Evolutionary conservation across 2,113 vertebrate genomes (phyloP), one percentile per base, ranked within the genome.

Genomic region (Gobiocypris rarus): DNA sequence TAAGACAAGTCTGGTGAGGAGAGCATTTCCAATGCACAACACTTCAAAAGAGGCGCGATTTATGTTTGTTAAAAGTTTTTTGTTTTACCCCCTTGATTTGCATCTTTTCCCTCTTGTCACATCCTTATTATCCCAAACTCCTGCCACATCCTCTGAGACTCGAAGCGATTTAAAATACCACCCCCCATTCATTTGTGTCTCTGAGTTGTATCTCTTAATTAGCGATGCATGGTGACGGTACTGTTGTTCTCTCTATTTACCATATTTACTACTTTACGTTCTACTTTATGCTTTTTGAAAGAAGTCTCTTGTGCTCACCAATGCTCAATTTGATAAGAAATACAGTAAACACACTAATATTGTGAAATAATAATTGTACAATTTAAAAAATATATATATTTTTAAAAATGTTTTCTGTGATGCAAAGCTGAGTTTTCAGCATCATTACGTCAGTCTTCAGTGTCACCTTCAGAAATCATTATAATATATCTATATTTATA

Each of bases 1-100:
- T 89, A 87, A 89, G 88, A 89, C 87, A 87, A 87, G 83, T 87
- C 89, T 89, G 87, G 84, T 80, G 86, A 88, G 52, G 81, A 79
- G 43, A 69, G 69, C 84, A 79, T 31, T 81, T 81, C 1, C 1
- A 28, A 65, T 24, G 58, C 34, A 78, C 58, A 38, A 69, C 67
- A 54, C 81, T 69, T 78, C 43, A 63, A 34, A 26, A 59, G 69
- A 54, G 50, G 75, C 11, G n/a, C 24, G 9, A 75, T 75, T 85
- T 79, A 73, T 59, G 67, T 70, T 71, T 80, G 65, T 77, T 61
- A 80, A 65, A 67, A 45, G 48, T 67, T 65, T 70, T 73, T 73
- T 73, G 38, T 45, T 48, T 73, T 48, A 73, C 56, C n/a, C 15
- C 22, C 59, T 65, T 48, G 24, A 80, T 80, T 80, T 67, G 43